phyloP scores from a whole-genome alignment of 2,888 invertebrate genomes.

The Cheilosia scutellata region DNA sequence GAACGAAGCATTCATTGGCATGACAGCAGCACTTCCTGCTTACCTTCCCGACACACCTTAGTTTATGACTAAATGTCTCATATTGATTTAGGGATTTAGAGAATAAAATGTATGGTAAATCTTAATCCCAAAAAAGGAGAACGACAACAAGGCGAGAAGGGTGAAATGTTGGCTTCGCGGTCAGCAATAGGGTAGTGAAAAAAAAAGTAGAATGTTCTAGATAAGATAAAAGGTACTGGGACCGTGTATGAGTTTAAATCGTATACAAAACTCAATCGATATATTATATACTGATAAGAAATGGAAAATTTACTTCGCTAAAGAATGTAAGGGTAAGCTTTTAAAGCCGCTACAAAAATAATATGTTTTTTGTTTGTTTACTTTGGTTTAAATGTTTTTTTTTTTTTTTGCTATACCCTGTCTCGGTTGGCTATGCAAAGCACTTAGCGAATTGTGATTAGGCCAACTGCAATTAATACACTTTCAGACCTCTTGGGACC shows the following conservation, averaged over 20 bases:
- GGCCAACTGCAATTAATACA: no score
- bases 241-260: neutral
- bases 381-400: neutral
- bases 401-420: neutral
- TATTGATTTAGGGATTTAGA: neutral
- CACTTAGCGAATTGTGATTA: no score
- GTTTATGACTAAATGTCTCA: neutral
- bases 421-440: no score
- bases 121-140: neutral
- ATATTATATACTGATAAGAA: neutral
- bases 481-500: no score
- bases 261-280: neutral
- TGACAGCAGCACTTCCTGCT: slow-evolving; percentile 17
- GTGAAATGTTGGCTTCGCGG: neutral
- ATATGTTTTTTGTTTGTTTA: neutral
- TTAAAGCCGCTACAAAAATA: neutral
- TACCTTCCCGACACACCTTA: slow-evolving; percentile 22
- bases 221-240: neutral
- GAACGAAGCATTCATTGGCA: neutral
- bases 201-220: neutral
- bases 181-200: neutral
- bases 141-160: neutral
- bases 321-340: neutral
- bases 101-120: neutral
- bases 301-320: neutral